Base-by-base conservation (phyloP, 2,888 invertebrate species). In the Drosophila borealis region DNA sequence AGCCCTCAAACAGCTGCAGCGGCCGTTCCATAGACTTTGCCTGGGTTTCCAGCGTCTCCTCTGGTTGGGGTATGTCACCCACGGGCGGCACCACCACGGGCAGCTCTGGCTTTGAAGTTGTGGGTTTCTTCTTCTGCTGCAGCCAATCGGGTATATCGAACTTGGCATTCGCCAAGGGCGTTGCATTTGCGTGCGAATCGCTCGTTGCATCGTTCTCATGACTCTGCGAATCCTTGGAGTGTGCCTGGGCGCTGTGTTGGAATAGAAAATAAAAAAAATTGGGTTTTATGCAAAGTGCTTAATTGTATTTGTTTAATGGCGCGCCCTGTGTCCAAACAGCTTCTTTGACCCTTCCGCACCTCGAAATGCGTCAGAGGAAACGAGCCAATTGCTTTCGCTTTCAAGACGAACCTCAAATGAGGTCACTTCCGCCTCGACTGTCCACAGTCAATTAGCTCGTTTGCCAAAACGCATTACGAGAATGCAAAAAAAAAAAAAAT, bases 1-100 rank as follows among this genome's bases (percentile, higher is more conserved):
- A 93, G 60, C 92, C 92, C 53, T 93, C 92, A 57, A 84, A 89
- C 3, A 92, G 80, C 45, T 90, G 88, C 5, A 92, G 73, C 21
- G 88, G 83, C 10, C 89, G 91, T 67, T 91, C 89, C 56, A 74
- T 70, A 17, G 87, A 80, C 77, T 91, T 90, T 41, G 72, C 76
- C 50, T 57, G 70, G 62, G 76, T 74, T 14, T 88, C 86, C 44
- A 85, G 75, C 21, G 81, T 61, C 48, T 88, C 86, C 65, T 81
- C 60, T 11, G 44, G 14, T 6, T 37, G 29, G 41, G 87, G 78
- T 75, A 91, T 91, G 64, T 90, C 88, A 11, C 89, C 90, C 39
- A 91, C 81, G 25, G 89, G 84, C 4, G 77, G 72, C 21, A 62
- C 69, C n/a, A 46, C 41, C 29, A 56, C 17, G 1, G 78, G 51